Base-by-base conservation (phyloP, 2,113 vertebrate genomes). In the Apus apus region DNA sequence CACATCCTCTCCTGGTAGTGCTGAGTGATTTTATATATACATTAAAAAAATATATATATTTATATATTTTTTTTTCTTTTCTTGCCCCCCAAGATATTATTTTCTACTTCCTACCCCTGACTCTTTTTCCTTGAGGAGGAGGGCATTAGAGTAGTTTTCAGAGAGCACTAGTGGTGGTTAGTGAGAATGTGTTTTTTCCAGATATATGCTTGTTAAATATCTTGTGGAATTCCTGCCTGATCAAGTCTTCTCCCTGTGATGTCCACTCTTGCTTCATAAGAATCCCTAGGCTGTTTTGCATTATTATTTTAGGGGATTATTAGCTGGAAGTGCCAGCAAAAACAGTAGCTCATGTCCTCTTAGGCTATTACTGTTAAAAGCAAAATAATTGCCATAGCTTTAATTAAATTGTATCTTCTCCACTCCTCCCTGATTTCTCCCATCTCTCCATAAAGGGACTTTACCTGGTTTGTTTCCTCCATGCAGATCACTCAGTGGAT, bases 11-110 rank as follows among this genome's bases (percentile, higher is more conserved):
- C 5, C 19, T 87, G 45, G 19, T 65, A 57, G 4, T 61, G 32
- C 61, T 40, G 30, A 54, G 15, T 62, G 13, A 26, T 68, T 57
- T 29, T 46, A 34, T 58, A 45, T 19, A 13, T 12, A 48, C 20
- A 27, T 53, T 46, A 46, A 13, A 51, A 51, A 51, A 51, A 23
- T 51, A 25, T 51, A 15, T 56, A 7, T 43, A 40, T 53, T 25
- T 12, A 11, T 30, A 25, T 25, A 15, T 3, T 21, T 13, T 13
- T 43, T 70, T 8, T 43, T 43, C 30, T 64, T 70, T 9, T 9
- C 9, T 5, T 50, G 4, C 8, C 30, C 1, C 27, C 3, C 13
- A 7, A 1, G 60, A 15, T 34, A 34, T 40, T 60, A 9, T 36
- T 89, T 89, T 73, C 72, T 66, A 8, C 3, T 5, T 2, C 0